These are phyloP conservation scores for Drosophila persimilis DNA, from an alignment of 1,140 invertebrate species.

Conservation along the genomic window DNA sequence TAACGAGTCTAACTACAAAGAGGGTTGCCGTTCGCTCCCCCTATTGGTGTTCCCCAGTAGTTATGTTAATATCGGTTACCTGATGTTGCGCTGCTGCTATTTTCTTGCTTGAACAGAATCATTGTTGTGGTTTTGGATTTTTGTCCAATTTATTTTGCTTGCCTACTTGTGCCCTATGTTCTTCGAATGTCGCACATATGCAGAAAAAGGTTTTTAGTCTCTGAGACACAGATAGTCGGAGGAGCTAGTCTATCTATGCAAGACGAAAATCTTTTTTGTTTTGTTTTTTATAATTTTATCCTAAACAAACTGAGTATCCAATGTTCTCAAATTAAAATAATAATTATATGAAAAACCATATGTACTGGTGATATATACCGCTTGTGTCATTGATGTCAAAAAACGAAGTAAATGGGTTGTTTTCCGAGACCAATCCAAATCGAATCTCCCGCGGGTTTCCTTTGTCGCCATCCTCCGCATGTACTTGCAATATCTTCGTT, in stretches of 20 bases:
- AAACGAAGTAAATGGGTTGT: conserved; percentile 91
- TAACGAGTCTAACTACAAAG: conserved; percentile 73
- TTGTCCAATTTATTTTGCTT: conserved; percentile 53
- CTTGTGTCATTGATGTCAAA: conserved; percentile 92
- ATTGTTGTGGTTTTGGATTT: conserved; percentile 42
- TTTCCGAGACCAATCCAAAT: conserved; percentile 92
- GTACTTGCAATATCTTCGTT: conserved; percentile 88
- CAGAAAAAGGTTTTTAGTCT: not conserved
- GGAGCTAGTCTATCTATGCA: no score
- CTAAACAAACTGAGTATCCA: no score
- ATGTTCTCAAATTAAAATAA: no score
- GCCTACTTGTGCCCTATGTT: conserved; percentile 49
- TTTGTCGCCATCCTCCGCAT: conserved; percentile 95
- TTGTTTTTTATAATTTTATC: no score
- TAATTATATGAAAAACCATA: conserved; percentile 42
- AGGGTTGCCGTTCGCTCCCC: conserved; percentile 44
- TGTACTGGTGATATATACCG: conserved; percentile 84
- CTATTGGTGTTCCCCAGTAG: conserved; percentile 36
- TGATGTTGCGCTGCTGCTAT: conserved; percentile 36
- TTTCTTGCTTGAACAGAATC: conserved; percentile 20
- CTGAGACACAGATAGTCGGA: not conserved
- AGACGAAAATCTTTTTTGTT: not conserved
- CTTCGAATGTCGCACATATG: conserved; percentile 32
- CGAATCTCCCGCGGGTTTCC: conserved; percentile 91
- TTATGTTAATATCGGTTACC: conserved; percentile 73